phyloP scores from a whole-genome alignment of 1,140 invertebrate species.

The Bombus superbus region DNA sequence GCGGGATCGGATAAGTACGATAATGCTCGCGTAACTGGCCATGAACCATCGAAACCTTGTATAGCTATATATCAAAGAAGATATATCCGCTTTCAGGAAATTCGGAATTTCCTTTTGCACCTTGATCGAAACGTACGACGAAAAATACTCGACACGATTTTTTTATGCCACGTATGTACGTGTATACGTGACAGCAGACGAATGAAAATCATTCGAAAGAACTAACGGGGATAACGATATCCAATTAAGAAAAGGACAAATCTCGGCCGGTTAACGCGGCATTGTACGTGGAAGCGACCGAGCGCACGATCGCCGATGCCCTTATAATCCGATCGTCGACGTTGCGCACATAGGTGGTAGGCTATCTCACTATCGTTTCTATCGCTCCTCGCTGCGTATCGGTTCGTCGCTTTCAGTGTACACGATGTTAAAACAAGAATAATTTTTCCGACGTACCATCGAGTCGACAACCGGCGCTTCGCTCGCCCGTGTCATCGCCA shows the following conservation, averaged over 20 bases:
- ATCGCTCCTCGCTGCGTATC: neutral
- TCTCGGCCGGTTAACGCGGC: neutral
- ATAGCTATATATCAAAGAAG: neutral
- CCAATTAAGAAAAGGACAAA: neutral
- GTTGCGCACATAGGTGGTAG: neutral
- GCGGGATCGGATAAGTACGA: neutral
- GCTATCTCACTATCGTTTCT: too few species aligned
- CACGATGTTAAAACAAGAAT: conserved; percentile 5
- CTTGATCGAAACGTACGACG: neutral
- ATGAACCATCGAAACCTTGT: neutral
- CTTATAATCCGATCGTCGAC: conserved; percentile 54
- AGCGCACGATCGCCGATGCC: neutral
- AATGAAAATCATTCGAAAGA: too few species aligned
- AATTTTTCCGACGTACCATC: conserved; percentile 13
- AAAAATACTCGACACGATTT: neutral
- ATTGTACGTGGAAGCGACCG: neutral
- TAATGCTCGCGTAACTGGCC: neutral
- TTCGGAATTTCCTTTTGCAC: too few species aligned
- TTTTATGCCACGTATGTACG: too few species aligned
- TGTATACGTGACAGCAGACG: too few species aligned
- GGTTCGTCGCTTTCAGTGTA: too few species aligned
- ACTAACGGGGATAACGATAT: neutral
- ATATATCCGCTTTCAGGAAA: neutral
- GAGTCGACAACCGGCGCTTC: too few species aligned
- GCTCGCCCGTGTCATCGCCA: neutral